These are phyloP conservation scores for Philantomba maxwellii DNA, from an alignment of 2,113 vertebrate genomes.

Conservation along the genomic window DNA sequence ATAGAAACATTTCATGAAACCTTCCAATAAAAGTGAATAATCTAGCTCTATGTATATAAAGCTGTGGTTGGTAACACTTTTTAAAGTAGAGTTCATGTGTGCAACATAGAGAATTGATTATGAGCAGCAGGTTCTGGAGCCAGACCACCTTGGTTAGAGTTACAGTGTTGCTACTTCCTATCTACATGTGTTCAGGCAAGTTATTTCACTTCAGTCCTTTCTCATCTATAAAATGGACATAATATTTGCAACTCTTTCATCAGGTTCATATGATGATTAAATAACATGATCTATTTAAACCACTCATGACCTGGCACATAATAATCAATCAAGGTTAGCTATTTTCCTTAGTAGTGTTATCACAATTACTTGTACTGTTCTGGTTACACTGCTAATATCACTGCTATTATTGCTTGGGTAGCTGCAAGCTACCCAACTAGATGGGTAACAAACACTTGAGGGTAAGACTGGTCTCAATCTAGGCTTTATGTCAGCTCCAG, in stretches of 20 bases:
- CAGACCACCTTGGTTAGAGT: not conserved
- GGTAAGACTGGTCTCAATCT: not conserved
- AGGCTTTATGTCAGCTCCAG: not conserved
- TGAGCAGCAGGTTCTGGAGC: not conserved
- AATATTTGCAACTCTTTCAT: not conserved
- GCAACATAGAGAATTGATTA: not conserved
- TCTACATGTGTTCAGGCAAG: not conserved
- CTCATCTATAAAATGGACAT: not conserved
- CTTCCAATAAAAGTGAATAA: constrained; percentile 16
- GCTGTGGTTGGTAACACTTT: not conserved
- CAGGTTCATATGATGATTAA: not conserved
- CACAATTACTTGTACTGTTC: not conserved
- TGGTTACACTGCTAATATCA: not conserved
- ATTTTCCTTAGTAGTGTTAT: not conserved
- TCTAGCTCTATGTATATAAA: not conserved
- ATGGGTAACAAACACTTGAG: not conserved
- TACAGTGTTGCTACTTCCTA: not conserved
- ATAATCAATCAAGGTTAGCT: not conserved
- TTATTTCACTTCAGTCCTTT: not conserved
- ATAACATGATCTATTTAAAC: not conserved
- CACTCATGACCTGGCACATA: not conserved
- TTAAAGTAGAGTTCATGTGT: not conserved
- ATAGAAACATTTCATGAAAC: constrained; percentile 38
- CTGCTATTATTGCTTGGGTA: not conserved
- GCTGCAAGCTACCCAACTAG: not conserved